phyloP scores from a whole-genome alignment of 2,113 vertebrate species.

The Numenius arquata region DNA sequence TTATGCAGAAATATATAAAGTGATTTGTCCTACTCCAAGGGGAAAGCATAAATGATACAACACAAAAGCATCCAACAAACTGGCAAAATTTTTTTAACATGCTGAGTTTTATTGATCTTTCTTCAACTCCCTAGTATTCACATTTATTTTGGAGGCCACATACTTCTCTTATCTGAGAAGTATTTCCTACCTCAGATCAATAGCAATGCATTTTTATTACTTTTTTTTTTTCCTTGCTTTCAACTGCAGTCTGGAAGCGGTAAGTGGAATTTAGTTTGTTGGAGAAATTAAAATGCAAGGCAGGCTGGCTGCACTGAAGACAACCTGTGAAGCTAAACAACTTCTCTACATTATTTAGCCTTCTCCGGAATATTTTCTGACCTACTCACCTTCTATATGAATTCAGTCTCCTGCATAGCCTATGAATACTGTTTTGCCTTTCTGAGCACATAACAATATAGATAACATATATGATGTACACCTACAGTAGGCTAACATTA shows the following conservation, averaged over 20 bases:
- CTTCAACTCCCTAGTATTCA: neutral
- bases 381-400: neutral
- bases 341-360: neutral
- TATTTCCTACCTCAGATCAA: neutral
- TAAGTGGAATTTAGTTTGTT: neutral
- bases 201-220: fast-evolving
- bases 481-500: neutral
- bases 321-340: neutral
- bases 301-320: neutral
- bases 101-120: neutral
- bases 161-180: neutral
- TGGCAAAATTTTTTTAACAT: neutral
- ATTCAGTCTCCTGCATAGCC: neutral
- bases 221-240: neutral
- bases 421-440: neutral
- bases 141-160: neutral
- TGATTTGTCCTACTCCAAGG: neutral
- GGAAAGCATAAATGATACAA: neutral
- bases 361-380: neutral
- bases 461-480: neutral
- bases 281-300: neutral
- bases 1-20: neutral
- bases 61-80: neutral
- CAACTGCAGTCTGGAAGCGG: neutral
- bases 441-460: neutral